Evolutionary conservation across 1,140 invertebrate genomes (phyloP), one percentile per base, ranked within the genome.

Genomic region (Hylyphantes graminicola): DNA sequence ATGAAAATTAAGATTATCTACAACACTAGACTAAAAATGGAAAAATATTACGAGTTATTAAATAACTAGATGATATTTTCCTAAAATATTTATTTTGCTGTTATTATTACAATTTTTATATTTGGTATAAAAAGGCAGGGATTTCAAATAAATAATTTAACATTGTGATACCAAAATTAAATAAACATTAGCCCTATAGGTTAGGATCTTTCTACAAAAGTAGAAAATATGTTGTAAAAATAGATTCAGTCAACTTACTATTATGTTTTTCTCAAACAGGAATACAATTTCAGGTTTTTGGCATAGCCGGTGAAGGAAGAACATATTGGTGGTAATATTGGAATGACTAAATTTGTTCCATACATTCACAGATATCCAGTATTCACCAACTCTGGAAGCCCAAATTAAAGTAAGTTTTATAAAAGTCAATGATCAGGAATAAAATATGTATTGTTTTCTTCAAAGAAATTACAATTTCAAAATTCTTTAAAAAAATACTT

Each of bases 261-360:
- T 61, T 76, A 64, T 76, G 4, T 67, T 55, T 55, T 12, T 77
- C 51, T 57, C 12, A 59, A 70, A 54, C 5, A 77, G 55, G 21
- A 85, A 85, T 21, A 50, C n/a, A n/a, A 85, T 77, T 51, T 77
- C 54, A n/a, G 82, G 82, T 53, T 85, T 85, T 17, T 70, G 63
- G 50, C 82, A 85, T 6, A 85, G 15, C 1, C 61, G 53, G 48
- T 85, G 54, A 35, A 85, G 17, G 53, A 85, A 76, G 77, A 85
- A 85, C 64, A 77, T 85, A n/a, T 85, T 85, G 57, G 82, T 85
- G 21, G 82, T 68, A 48, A 85, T 67, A 35, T 85, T 76, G 51
- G 73, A 73, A 70, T 76, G 73, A 11, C 82, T 85, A 54, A 77
- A 85, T 61, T 65, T 75, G 77, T 85, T 85, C 82, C 82, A 85